Conservation (phyloP, 2,797 vertebrate species). For the Heliangelus exortis region DNA sequence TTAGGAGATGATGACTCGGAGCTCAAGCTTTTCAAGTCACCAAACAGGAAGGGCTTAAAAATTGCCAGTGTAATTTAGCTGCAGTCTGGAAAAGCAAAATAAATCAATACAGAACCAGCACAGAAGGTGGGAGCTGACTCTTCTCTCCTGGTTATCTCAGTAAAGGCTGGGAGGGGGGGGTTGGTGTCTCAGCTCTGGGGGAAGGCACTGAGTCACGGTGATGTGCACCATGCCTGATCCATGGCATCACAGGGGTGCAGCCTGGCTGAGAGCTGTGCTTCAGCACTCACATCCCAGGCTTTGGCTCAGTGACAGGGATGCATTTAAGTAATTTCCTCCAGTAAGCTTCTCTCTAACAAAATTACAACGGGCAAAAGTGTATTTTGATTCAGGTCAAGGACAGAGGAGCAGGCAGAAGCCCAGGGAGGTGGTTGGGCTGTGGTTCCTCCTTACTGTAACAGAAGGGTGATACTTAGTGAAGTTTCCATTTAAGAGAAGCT, state of each 20-base stretch:
- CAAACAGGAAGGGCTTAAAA: neutral
- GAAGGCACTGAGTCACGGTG: neutral
- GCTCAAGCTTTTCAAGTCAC: neutral
- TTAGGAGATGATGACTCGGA: neutral
- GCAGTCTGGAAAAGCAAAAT: neutral
- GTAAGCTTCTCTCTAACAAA: conserved; percentile 22
- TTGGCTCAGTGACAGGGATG: neutral
- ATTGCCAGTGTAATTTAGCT: neutral
- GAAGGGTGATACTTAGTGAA: neutral
- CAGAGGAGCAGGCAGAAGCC: rapidly evolving
- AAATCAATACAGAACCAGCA: neutral
- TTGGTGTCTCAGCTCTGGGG: neutral
- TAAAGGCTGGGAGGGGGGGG: neutral
- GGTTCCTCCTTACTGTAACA: neutral
- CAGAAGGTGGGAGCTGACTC: neutral
- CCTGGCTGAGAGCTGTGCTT: neutral
- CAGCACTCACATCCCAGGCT: neutral
- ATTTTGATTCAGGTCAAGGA: conserved; percentile 20
- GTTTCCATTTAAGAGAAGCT: neutral
- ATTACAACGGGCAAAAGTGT: neutral
- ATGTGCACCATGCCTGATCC: neutral
- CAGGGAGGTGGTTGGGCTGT: rapidly evolving
- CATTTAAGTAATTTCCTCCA: conserved; percentile 25
- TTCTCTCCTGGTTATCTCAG: neutral
- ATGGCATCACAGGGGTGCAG: rapidly evolving